These are phyloP conservation scores for Hypomecis atomaria DNA, from an alignment of 2,888 invertebrate species.

Conservation along the genomic window DNA sequence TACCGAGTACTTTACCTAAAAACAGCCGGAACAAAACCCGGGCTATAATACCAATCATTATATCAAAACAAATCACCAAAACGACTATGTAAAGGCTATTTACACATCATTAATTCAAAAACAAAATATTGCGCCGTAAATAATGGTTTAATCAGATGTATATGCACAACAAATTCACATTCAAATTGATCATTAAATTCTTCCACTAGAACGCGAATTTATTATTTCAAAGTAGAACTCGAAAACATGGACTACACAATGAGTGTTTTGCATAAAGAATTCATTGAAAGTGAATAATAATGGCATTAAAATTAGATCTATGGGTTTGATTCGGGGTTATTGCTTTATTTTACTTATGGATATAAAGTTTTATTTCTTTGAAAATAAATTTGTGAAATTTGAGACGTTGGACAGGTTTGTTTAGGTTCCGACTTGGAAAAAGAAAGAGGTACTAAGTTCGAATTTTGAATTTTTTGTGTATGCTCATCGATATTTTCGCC, in stretches of 20 bases:
- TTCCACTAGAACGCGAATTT: slow-evolving; percentile 38
- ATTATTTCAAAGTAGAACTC: slow-evolving; percentile 22
- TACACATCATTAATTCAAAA: slow-evolving; percentile 37
- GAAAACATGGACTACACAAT: slow-evolving; percentile 27
- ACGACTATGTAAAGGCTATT: slow-evolving; percentile 28
- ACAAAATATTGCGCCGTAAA: slow-evolving; percentile 40
- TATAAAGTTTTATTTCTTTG: neutral
- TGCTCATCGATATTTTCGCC: too few species aligned
- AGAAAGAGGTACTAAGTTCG: too few species aligned
- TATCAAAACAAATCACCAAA: slow-evolving; percentile 23
- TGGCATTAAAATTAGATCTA: slow-evolving; percentile 18
- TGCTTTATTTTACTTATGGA: slow-evolving; percentile 1
- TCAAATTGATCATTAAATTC: slow-evolving; percentile 45
- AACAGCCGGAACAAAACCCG: slow-evolving; percentile 21
- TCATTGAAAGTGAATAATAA: slow-evolving; percentile 21
- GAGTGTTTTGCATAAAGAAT: slow-evolving; percentile 26
- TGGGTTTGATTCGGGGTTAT: slow-evolving; percentile 7
- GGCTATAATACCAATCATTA: neutral
- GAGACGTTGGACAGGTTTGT: too few species aligned
- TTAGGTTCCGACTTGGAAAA: too few species aligned
- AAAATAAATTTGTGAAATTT: neutral
- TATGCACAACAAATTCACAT: slow-evolving; percentile 37
- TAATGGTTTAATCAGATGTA: slow-evolving; percentile 39
- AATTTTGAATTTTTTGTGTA: too few species aligned
- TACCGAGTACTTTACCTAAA: neutral